Percentiles rank a stretch among this genome's conserved stretches.
Conservation (phyloP, 2,888 invertebrate species). For the Lucinisca nassula region DNA sequence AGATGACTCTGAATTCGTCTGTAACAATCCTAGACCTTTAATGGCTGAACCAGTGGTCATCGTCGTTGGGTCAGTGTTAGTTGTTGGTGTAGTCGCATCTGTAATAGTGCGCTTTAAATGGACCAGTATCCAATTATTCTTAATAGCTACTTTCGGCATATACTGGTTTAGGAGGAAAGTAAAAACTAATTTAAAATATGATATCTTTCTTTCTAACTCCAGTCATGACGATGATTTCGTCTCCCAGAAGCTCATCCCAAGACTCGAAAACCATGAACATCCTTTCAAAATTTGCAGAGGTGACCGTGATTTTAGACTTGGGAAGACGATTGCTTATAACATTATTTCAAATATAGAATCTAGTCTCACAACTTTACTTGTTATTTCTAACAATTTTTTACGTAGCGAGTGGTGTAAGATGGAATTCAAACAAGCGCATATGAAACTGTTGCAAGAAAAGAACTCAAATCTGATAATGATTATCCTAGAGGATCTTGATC, state of each 20-base stretch:
- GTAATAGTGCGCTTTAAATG: neutral
- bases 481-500: conserved; percentile 33
- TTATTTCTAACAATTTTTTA: conserved; percentile 53
- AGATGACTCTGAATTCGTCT: conserved; percentile 38
- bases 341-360: conserved; percentile 38
- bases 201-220: conserved; percentile 55
- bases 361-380: conserved; percentile 43
- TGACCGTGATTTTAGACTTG: conserved; percentile 38
- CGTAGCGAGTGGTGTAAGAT: conserved; percentile 54
- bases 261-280: conserved; percentile 10
- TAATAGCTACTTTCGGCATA: conserved; percentile 30
- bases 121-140: conserved; percentile 17
- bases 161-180: conserved; percentile 22
- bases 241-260: neutral
- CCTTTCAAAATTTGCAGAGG: conserved; percentile 46
- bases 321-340: conserved; percentile 39
- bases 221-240: conserved; percentile 43
- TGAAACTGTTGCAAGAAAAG: conserved; percentile 34
- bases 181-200: conserved; percentile 2
- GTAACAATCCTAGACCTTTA: neutral
- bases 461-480: conserved; percentile 36
- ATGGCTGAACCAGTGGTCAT: neutral
- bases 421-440: conserved; percentile 51
- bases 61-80: neutral
- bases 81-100: neutral